Evolutionary conservation across 2,113 vertebrate species (phyloP).

Genomic region (Nyctereutes procyonoides): DNA sequence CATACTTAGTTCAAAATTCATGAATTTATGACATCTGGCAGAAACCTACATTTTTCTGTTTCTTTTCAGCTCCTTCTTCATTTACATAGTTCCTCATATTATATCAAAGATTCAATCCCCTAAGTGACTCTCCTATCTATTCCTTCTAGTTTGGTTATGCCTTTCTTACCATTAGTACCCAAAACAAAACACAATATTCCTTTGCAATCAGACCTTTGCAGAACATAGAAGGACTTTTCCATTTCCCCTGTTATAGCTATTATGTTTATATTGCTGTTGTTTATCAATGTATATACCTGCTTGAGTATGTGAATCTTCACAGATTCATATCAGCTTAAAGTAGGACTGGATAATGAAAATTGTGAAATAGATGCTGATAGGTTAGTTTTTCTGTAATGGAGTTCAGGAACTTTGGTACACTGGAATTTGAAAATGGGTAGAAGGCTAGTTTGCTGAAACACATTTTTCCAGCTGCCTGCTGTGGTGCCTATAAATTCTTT

Average conservation of each 20-base stretch:
- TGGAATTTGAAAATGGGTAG: slow-evolving; percentile 17
- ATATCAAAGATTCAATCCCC: neutral
- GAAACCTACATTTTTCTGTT: neutral
- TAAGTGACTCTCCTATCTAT: neutral
- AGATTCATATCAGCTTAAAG: neutral
- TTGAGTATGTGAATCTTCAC: neutral
- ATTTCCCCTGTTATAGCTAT: no score
- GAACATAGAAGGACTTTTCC: neutral
- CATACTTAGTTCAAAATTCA: neutral
- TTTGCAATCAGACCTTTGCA: neutral
- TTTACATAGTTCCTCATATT: neutral
- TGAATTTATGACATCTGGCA: neutral
- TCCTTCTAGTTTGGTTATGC: neutral
- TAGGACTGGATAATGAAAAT: neutral
- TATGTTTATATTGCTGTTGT: neutral
- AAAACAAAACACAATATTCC: neutral
- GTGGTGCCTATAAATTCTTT: neutral
- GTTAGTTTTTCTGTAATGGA: neutral
- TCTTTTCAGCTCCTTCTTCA: neutral
- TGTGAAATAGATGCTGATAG: neutral
- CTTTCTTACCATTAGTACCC: neutral
- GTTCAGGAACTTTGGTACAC: neutral
- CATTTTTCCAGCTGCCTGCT: neutral
- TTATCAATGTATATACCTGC: neutral
- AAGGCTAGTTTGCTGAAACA: neutral